Base-by-base conservation (phyloP, 2,888 invertebrate species). In the Sphaerophoria rueppellii region DNA sequence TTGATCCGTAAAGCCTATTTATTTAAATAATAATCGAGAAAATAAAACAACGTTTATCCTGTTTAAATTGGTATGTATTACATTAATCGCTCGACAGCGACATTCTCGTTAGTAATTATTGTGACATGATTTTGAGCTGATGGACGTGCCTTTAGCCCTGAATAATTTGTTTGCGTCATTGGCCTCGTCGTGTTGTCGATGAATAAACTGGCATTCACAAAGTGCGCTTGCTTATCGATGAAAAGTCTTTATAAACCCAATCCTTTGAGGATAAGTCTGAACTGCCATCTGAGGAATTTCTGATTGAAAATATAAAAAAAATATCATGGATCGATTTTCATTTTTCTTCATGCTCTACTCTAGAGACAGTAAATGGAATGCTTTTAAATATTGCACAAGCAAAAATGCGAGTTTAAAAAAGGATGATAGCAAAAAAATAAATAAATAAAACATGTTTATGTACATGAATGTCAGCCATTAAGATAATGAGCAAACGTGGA, bases 231-330 rank as follows among this genome's bases (percentile, higher is more conserved):
- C n/a, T n/a, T 9, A 34, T 32, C 48, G 3, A 63, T 14, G 48
- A 34, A 48, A 14, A 48, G 48, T 48, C 63, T 63, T 46, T 35
- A 63, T 63, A 32, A 63, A 63, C 46, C 46, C 63, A 48, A 48
- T 48, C 34, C 48, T 40, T 48, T 48, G 63, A 34, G 34, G 14
- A 48, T 63, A 48, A 6, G 63, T n/a, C 37, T 61, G 46, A 61
- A 9, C 5, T 11, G 32, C 4, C 4, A 54, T 32, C 34, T 34
- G 46, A 9, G 5, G 32, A 46, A 63, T 48, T n/a, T 48, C 32
- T 14, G 32, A 48, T 46, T 48, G 11, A 43, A 43, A 43, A 43
- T 11, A 43, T 11, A 43, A 40, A n/a, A 43, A 61, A 4, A 46
- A 6, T 37, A 37, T 46, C n/a, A 63, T 14, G 46, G 63, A 63